Conservation (phyloP, 2,888 invertebrate genomes). For the Eristalis tenax region DNA sequence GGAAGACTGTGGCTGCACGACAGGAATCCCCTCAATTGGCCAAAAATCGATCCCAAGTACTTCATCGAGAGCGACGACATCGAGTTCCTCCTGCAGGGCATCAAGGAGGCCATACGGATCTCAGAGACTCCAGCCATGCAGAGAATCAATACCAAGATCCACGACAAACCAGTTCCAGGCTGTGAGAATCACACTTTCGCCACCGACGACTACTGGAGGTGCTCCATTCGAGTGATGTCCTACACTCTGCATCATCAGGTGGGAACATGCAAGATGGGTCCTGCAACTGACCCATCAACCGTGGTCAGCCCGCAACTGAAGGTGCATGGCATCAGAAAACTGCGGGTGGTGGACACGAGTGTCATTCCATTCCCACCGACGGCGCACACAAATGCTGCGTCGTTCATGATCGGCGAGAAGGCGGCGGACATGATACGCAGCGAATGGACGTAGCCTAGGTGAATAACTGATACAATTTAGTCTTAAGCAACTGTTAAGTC, state of each 20-base stretch:
- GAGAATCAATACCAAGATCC: slow-evolving; percentile 82
- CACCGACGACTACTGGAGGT: slow-evolving; percentile 87
- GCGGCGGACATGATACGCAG: slow-evolving; percentile 85
- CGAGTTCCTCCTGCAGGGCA: slow-evolving; percentile 83
- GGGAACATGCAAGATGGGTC: slow-evolving; percentile 89
- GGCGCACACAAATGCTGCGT: slow-evolving; percentile 87
- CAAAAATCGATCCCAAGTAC: slow-evolving; percentile 85
- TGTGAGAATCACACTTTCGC: slow-evolving; percentile 82
- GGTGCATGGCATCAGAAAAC: slow-evolving; percentile 84
- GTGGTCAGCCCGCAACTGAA: slow-evolving; percentile 85
- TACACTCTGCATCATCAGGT: slow-evolving; percentile 86
- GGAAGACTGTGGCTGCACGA: slow-evolving; percentile 87
- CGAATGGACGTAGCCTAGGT: slow-evolving; percentile 80
- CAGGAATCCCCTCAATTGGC: slow-evolving; percentile 84
- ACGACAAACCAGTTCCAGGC: slow-evolving; percentile 82
- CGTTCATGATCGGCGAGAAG: slow-evolving; percentile 88
- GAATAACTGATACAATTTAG: not conserved
- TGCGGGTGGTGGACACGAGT: slow-evolving; percentile 87
- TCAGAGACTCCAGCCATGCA: slow-evolving; percentile 84
- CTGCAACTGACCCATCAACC: slow-evolving; percentile 83
- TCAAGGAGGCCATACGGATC: slow-evolving; percentile 84
- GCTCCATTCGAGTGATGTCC: slow-evolving; percentile 84
- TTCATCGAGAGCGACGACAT: slow-evolving; percentile 81
- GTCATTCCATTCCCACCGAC: slow-evolving; percentile 85
- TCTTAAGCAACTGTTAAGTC: not conserved